These are phyloP conservation scores for Arenicola marina DNA, from an alignment of 2,888 invertebrate species.

Conservation along the genomic window DNA sequence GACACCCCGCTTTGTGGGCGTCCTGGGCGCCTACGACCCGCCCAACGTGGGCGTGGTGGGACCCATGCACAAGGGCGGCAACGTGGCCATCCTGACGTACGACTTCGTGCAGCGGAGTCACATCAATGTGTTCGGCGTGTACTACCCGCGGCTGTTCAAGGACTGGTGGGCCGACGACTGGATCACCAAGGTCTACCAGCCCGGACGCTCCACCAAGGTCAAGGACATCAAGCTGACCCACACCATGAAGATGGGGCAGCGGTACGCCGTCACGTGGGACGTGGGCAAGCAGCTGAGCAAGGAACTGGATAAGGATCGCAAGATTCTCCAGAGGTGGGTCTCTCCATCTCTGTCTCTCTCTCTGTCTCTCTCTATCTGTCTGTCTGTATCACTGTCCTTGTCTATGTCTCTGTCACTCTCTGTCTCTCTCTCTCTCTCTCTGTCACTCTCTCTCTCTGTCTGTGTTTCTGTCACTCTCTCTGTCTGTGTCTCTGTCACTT, in stretches of 20 bases:
- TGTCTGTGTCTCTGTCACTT: no score
- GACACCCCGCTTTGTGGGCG: constrained; percentile 19
- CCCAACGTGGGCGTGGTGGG: constrained; percentile 33
- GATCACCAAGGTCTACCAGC: constrained; percentile 33
- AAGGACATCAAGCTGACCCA: constrained; percentile 13
- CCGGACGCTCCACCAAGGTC: constrained; percentile 22
- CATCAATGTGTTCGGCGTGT: constrained; percentile 32
- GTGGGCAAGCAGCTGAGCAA: no score
- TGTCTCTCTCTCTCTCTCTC: no score
- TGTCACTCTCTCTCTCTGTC: no score
- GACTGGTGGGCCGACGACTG: constrained; percentile 36
- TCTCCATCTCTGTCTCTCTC: no score
- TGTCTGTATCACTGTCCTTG: no score
- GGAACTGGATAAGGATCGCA: no score
- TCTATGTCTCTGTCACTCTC: no score
- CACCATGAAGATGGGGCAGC: constrained; percentile 19
- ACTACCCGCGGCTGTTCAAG: constrained; percentile 30
- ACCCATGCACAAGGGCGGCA: constrained; percentile 31
- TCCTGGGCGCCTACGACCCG: constrained; percentile 18
- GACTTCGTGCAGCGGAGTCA: constrained; percentile 33
- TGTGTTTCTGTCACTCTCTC: no score
- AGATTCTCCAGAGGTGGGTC: no score
- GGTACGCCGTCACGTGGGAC: no score
- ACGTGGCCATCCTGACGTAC: constrained; percentile 30
- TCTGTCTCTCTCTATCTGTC: no score